Conservation (phyloP, 2,797 vertebrate species). For the Dendrocincla tyrannina region DNA sequence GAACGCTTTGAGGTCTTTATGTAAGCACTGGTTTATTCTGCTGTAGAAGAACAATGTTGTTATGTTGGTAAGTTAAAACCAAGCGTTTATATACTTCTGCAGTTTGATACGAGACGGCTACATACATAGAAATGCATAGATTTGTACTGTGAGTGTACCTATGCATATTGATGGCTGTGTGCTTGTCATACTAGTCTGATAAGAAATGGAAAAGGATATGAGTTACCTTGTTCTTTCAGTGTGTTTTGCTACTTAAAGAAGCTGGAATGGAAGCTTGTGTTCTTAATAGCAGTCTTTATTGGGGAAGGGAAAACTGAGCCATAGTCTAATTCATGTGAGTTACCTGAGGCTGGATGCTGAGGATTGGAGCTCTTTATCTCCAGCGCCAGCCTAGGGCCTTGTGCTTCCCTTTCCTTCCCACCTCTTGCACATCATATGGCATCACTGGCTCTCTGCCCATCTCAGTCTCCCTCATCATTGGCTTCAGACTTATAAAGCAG, state of each 20-base stretch:
- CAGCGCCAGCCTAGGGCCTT: background rate
- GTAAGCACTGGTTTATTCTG: constrained; percentile 27
- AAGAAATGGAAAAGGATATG: background rate
- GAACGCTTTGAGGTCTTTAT: constrained; percentile 51
- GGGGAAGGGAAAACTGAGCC: background rate
- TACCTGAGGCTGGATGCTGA: background rate
- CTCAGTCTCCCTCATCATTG: fast-evolving
- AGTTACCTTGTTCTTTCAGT: background rate
- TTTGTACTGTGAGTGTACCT: background rate
- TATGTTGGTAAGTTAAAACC: constrained; percentile 4
- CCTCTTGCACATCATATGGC: background rate
- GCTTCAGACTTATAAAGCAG: background rate
- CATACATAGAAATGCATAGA: background rate
- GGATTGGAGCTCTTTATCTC: background rate
- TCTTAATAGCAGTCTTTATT: background rate
- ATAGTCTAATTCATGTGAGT: background rate
- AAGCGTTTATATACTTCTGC: background rate
- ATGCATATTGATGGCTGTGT: background rate
- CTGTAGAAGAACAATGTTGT: constrained; percentile 6
- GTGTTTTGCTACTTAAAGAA: background rate
- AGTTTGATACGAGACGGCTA: background rate
- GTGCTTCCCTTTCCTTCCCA: background rate
- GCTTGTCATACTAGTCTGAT: background rate
- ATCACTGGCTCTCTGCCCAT: background rate
- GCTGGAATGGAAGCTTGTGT: background rate